Conservation (phyloP, 2,888 invertebrate species). For the Celastrina argiolus region DNA sequence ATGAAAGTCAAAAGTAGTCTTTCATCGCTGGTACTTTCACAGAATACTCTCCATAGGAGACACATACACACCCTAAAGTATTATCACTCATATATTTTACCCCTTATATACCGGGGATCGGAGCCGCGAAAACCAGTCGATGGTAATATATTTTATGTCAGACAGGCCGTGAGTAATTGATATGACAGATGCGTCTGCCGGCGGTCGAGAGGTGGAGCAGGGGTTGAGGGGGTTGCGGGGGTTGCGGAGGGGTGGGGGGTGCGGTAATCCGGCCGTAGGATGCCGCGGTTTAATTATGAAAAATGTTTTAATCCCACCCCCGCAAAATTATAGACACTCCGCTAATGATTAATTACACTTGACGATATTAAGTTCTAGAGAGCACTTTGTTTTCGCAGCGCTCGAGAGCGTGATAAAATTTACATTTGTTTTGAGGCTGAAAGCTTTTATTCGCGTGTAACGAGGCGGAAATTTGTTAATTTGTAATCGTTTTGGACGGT, state of each 20-base stretch:
- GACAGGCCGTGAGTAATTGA: neutral
- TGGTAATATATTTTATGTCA: neutral
- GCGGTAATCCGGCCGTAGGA: neutral
- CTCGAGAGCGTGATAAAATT: neutral
- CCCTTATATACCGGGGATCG: too few species aligned
- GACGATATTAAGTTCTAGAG: neutral
- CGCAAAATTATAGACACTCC: neutral
- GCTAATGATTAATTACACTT: neutral
- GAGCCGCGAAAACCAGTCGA: too few species aligned
- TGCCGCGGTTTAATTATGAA: neutral
- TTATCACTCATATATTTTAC: too few species aligned
- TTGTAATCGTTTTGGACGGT: neutral
- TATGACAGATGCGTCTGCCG: neutral
- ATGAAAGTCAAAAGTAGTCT: too few species aligned
- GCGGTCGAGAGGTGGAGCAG: too few species aligned
- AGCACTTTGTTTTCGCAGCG: neutral
- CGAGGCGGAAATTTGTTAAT: too few species aligned
- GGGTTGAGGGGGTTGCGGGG: neutral
- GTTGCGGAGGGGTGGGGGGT: neutral
- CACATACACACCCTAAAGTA: too few species aligned
- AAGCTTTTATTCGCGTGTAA: neutral
- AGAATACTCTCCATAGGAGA: too few species aligned
- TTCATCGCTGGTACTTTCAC: too few species aligned
- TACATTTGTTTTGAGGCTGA: neutral
- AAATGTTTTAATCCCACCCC: neutral